Evolutionary conservation across 2,888 invertebrate species (phyloP).

Genomic region (Drosophila acutilabella): DNA sequence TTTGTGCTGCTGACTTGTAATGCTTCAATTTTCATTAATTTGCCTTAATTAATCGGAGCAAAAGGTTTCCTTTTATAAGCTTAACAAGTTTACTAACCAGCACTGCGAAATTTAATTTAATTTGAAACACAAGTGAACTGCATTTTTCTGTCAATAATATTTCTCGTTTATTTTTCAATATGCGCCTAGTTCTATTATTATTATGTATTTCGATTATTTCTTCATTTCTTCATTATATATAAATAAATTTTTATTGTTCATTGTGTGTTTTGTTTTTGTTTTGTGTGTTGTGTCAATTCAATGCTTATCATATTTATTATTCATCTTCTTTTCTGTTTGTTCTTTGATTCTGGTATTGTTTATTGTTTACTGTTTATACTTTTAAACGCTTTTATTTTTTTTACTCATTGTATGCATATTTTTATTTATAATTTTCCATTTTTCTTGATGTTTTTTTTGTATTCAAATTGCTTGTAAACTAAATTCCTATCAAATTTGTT

Average conservation of each 20-base stretch:
- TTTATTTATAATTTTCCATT: conserved; percentile 44
- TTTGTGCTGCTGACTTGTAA: background rate
- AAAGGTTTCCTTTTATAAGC: background rate
- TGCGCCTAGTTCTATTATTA: conserved; percentile 80
- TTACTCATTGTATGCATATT: conserved; percentile 25
- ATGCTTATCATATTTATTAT: conserved; percentile 55
- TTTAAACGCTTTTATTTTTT: conserved; percentile 14
- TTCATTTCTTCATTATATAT: conserved; percentile 66
- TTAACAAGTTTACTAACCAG: background rate
- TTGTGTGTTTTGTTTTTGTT: conserved; percentile 53
- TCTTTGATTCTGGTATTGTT: conserved; percentile 18
- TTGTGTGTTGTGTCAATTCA: conserved; percentile 55
- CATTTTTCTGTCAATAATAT: conserved; percentile 72
- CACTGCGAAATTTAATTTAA: background rate
- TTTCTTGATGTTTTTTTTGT: conserved; percentile 28
- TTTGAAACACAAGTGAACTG: background rate
- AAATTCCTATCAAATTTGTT: conserved; percentile 59
- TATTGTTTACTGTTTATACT: conserved; percentile 33
- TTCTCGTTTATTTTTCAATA: conserved; percentile 79
- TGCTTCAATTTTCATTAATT: background rate
- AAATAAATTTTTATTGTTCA: conserved; percentile 75
- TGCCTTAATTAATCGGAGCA: conserved; percentile 6
- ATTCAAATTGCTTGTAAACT: conserved; percentile 67
- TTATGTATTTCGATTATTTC: conserved; percentile 71
- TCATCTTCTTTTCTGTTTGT: conserved; percentile 25